Evolutionary conservation across 1,140 invertebrate species (phyloP), one percentile per base, ranked within the genome.

Genomic region (Musca vetustissima): DNA sequence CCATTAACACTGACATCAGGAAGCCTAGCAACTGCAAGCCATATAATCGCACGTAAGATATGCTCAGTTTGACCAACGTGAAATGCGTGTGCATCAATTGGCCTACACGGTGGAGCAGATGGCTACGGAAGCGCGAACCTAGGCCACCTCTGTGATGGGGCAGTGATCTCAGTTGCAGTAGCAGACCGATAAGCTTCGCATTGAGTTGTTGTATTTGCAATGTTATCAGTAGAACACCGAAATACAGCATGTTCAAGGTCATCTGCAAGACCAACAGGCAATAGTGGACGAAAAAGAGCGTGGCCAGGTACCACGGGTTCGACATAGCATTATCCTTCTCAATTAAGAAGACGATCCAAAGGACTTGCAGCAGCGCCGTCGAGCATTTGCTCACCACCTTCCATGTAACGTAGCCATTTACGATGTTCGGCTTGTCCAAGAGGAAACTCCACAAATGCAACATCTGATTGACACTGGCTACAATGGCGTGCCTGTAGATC

Each of bases 191-290:
- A 21, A 67, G 19, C 1, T 55, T 47, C 1, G 19, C 25, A 67
- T 67, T 67, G 9, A 67, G 32, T 14, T 67, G 22, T 21, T 24
- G 1, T 4, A 19, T 24, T 3, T 22, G 28, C 14, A 47, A 43
- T 2, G 32, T 15, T 7, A 67, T 32, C 32, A 57, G 3, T 19
- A 55, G 19, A 1, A 11, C 19, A n/a, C 50, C 66, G 48, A n/a
- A 49, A 25, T 24, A 57, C 1, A 67, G 19, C 28, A 57, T 53
- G 48, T 67, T 67, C 8, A 70, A 43, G 6, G 65, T 67, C 15
- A 57, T 67, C 28, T 61, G 25, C 57, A 67, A 19, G 19, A 67
- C 43, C 25, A 70, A 19, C 7, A 67, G 66, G 22, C 69, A 70
- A 55, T 59, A 67, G 2, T 67, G 66, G 1, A 67, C 24, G 21